Evolutionary conservation across 53 echinoderm and acorn worm genomes (phyloP), one percentile per base, ranked within the genome.

Genomic region (Mesocentrotus franciscanus): DNA sequence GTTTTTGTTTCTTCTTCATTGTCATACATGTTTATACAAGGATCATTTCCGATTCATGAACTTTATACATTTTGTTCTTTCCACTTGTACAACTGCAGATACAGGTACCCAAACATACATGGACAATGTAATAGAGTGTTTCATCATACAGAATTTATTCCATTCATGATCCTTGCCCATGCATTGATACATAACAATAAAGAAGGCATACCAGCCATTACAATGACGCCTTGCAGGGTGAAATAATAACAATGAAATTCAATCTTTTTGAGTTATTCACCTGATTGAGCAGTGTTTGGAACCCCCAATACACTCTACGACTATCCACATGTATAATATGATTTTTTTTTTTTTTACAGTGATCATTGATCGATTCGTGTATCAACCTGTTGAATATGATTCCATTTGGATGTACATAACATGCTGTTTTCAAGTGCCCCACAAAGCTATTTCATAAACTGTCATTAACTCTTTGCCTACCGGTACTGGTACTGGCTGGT

Each of bases 111-210:
- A n/a, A 75, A 75, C 30, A 75, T n/a, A 49, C 49, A 39, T 39
- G 39, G 1, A 39, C 3, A 39, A 3, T 39, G 3, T 39, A 7
- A 4, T 5, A 13, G 56, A 2, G 12, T 27, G 9, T 87, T 87
- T 58, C 57, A 87, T 58, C 58, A 87, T 87, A 87, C 49, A 85
- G 22, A 85, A 56, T 56, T 85, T 17, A 91, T 64, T 91, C 70
- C 91, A 87, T 58, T 56, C n/a, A 58, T 87, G 87, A 39, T 87
- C 58, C 13, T 57, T 87, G 58, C n/a, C n/a, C 87, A 59, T 58
- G 87, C 58, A 57, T 87, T 57, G 49, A 8, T 84, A 39, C 20
- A 18, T 12, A 33, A 8, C 34, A 32, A 22, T 84, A 84, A 20
- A 17, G 20, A 8, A 49, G 1, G 24, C 58, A 58, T 87, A 57